Evolutionary conservation across 2,797 vertebrate genomes (phyloP).

Genomic region (Molothrus ater): DNA sequence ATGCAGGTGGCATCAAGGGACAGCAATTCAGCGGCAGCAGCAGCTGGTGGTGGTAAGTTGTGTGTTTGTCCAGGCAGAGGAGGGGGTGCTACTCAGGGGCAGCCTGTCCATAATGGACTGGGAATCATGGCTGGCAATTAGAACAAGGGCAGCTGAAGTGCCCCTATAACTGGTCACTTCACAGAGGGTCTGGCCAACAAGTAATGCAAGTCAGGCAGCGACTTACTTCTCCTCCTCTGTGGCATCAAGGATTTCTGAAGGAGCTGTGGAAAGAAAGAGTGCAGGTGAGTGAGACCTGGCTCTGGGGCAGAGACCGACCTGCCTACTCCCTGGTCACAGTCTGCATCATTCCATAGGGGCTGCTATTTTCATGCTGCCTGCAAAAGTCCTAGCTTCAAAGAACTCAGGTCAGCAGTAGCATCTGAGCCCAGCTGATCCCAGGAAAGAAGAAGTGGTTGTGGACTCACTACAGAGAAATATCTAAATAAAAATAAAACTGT

Average conservation of each 20-base stretch:
- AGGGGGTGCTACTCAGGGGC: neutral
- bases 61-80: neutral
- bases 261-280: slow-evolving; percentile 75
- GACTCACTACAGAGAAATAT: neutral
- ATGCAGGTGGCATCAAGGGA: neutral
- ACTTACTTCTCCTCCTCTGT: slow-evolving; percentile 90
- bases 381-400: neutral
- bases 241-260: slow-evolving; percentile 86
- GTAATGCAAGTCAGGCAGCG: neutral
- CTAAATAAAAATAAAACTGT: slow-evolving; percentile 7
- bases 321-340: neutral
- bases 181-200: neutral
- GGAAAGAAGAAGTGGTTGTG: neutral
- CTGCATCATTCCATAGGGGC: neutral
- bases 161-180: neutral
- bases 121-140: neutral
- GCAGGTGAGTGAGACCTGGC: neutral
- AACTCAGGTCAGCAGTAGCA: neutral
- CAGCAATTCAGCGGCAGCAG: neutral
- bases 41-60: neutral
- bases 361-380: neutral
- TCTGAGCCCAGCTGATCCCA: neutral
- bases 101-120: neutral
- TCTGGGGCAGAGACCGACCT: neutral
- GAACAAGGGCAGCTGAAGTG: neutral